A percentile compares a stretch with the other conserved stretches of the same genome.
These are phyloP conservation scores for Mirza zaza DNA, from an alignment of 2,113 vertebrate genomes.

Conservation along the genomic window DNA sequence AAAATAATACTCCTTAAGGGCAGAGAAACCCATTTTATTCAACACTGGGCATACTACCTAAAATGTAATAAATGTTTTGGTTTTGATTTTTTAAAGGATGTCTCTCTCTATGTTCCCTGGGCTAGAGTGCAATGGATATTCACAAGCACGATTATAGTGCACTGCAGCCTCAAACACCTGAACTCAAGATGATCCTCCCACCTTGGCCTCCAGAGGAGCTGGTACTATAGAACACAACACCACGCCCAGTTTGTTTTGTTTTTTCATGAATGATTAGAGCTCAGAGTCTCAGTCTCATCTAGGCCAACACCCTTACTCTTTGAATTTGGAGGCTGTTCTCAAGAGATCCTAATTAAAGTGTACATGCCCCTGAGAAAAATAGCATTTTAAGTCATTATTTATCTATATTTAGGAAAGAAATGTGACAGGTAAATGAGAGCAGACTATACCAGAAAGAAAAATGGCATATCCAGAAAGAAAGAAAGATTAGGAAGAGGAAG, in stretches of 20 bases:
- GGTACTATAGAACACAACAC: not conserved
- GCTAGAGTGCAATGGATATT: not conserved
- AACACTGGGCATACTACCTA: not conserved
- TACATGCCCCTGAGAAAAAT: not conserved
- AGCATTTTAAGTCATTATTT: not conserved
- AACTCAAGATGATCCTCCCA: no score
- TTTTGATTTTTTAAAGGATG: not conserved
- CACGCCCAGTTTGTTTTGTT: not conserved
- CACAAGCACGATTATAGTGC: not conserved
- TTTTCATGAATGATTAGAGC: not conserved
- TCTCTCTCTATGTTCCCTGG: not conserved
- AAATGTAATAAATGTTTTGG: not conserved
- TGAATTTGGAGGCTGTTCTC: not conserved
- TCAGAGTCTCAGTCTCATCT: not conserved
- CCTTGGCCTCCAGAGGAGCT: not conserved
- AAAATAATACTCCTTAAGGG: not conserved
- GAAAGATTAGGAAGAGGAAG: not conserved
- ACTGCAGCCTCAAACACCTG: no score
- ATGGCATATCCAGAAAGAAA: not conserved
- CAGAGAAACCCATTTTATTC: not conserved
- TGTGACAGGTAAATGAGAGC: not conserved
- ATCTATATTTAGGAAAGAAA: not conserved
- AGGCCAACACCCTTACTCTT: not conserved
- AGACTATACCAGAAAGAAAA: not conserved
- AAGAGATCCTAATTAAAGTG: constrained; percentile 25